Base-by-base conservation (phyloP, 2,797 vertebrate species). In the Ataeniobius toweri region DNA sequence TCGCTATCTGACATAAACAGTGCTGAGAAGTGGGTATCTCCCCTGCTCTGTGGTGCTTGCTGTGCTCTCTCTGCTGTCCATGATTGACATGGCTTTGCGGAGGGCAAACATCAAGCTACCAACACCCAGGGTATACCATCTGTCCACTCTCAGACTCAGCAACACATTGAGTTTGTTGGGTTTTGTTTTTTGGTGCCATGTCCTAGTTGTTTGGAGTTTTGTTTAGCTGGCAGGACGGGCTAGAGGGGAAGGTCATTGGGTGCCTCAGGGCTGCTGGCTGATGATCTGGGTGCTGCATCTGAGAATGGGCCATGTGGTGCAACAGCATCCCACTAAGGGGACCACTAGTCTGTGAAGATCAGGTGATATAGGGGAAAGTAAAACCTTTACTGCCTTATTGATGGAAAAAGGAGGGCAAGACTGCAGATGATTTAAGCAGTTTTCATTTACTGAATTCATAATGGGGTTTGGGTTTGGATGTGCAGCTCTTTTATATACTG, bases 251-350 rank as follows among this genome's bases (percentile, higher is more conserved):
- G 78, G 84, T 84, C 56, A 80, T 58, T 51, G 77, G 76, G 76
- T 55, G 73, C 79, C 80, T 84, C 22, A 2, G 65, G 74, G 80
- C 80, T 76, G 68, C 82, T 80, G 80, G 90, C 85, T 89, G 78
- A 80, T 71, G 80, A 83, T 91, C 81, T 12, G 55, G 71, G 12
- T 18, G 24, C 76, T 84, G 53, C 5, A 12, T 85, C 89, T 86
- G 86, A 90, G 78, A 90, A 87, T 65, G 82, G 80, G 77, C 86
- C 83, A 65, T 69, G 65, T 46, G 68, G 73, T 46, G 68, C 77
- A 55, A 80, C 71, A 80, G 75, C 74, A 56, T 39, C 72, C 55
- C 39, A 13, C 78, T 69, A 50, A 74, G 77, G 65, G 79, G 74
- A 81, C 83, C 16, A 79, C 61, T 8, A 13, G 84, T 80, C 79